These are phyloP conservation scores for Pomacea maculata DNA, from an alignment of 1,140 invertebrate genomes.

Conservation along the genomic window DNA sequence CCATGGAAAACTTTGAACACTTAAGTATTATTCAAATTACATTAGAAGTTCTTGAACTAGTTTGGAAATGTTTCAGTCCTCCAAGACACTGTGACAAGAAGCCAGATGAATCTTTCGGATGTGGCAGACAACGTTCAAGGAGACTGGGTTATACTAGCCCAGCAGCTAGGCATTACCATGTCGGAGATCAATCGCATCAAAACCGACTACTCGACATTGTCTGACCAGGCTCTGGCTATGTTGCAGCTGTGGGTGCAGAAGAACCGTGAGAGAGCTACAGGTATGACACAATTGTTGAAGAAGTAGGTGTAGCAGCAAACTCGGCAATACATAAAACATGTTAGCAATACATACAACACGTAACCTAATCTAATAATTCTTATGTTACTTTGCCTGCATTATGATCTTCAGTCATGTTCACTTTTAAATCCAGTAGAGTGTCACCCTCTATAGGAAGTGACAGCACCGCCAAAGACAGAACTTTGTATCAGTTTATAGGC, in stretches of 20 bases:
- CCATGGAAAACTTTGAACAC: too few species aligned
- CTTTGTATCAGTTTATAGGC: too few species aligned
- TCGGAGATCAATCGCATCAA: constrained; percentile 89
- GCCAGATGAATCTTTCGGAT: constrained; percentile 86
- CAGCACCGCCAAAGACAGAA: too few species aligned
- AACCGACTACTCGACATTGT: constrained; percentile 83
- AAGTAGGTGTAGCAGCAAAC: neutral
- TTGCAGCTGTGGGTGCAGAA: constrained; percentile 84
- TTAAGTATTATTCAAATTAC: neutral
- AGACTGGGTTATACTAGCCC: constrained; percentile 90
- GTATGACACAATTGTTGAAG: constrained; percentile 57
- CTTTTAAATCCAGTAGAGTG: neutral
- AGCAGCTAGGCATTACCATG: constrained; percentile 80
- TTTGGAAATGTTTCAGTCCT: constrained; percentile 38
- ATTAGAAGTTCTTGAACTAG: neutral
- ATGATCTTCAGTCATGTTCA: neutral
- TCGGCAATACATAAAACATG: neutral
- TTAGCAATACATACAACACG: too few species aligned
- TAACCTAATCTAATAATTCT: neutral
- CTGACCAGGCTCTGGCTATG: constrained; percentile 93
- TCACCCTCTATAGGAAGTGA: too few species aligned
- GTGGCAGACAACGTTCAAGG: constrained; percentile 90
- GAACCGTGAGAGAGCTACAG: constrained; percentile 79
- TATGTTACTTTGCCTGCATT: neutral
- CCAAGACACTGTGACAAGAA: constrained; percentile 67